phyloP scores from a whole-genome alignment of 1,140 invertebrate genomes.

The Drosophila equinoxialis region DNA sequence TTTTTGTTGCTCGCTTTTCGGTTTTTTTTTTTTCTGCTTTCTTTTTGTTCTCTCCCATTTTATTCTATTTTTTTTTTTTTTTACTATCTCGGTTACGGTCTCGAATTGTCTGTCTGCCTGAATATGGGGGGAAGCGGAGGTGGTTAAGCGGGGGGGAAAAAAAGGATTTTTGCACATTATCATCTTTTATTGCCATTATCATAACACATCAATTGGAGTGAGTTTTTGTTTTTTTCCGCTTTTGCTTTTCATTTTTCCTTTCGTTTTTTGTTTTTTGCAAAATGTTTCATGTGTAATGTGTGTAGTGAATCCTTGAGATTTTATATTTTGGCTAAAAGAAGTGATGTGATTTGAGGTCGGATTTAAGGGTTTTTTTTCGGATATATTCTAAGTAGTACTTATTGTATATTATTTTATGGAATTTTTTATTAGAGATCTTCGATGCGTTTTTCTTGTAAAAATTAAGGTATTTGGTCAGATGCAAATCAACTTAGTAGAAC shows the following conservation, averaged over 20 bases:
- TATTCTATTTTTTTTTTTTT: constrained; percentile 39
- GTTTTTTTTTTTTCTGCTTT: constrained; percentile 36
- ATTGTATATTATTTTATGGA: constrained; percentile 16
- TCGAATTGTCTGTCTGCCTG: constrained; percentile 2
- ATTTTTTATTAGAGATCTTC: background rate
- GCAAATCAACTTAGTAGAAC: too few species aligned
- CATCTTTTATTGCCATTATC: constrained; percentile 65
- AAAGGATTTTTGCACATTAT: constrained; percentile 75
- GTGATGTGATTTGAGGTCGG: constrained; percentile 30
- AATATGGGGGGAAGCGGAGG: constrained; percentile 46
- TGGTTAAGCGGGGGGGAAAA: constrained; percentile 2
- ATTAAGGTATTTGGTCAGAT: too few species aligned
- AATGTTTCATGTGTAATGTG: constrained; percentile 56
- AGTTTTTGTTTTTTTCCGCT: constrained; percentile 13
- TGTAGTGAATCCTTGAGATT: constrained; percentile 63
- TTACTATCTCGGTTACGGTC: background rate
- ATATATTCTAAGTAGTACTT: background rate
- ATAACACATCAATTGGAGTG: constrained; percentile 45
- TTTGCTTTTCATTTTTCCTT: constrained; percentile 16
- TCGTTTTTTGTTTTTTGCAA: constrained; percentile 30
- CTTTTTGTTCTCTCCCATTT: constrained; percentile 39
- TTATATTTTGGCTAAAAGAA: constrained; percentile 22
- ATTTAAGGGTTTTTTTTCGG: background rate
- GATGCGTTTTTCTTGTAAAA: too few species aligned
- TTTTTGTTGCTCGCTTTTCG: constrained; percentile 43